These are phyloP conservation scores for Eilema caniola DNA, from an alignment of 2,888 invertebrate species.

Conservation along the genomic window DNA sequence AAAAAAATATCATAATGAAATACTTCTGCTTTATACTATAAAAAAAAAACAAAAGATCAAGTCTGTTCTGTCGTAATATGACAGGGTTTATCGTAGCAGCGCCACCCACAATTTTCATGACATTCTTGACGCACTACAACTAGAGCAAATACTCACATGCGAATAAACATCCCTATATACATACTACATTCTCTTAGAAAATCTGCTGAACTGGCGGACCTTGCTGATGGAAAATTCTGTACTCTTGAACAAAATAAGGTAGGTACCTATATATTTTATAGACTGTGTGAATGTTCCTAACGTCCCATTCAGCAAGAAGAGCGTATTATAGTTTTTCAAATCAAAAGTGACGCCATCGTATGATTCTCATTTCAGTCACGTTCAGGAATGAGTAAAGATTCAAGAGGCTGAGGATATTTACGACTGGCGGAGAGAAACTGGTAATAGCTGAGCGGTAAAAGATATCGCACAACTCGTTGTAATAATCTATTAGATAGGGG, in stretches of 20 bases:
- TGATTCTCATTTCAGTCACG: conserved; percentile 47
- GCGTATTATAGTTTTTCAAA: conserved; percentile 24
- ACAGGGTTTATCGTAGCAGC: no score
- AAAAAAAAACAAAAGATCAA: no score
- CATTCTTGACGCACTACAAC: no score
- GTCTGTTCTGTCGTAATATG: no score
- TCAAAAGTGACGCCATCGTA: conserved; percentile 40
- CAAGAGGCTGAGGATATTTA: conserved; percentile 47
- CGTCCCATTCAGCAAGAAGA: neutral
- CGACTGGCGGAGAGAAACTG: conserved; percentile 35
- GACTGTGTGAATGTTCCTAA: neutral
- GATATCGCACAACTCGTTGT: conserved; percentile 26
- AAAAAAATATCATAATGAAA: no score
- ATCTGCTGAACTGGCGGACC: no score
- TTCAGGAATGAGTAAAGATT: conserved; percentile 36
- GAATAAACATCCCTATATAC: no score
- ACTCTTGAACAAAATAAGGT: neutral
- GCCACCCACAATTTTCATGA: no score
- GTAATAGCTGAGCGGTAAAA: conserved; percentile 23
- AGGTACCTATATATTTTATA: neutral
- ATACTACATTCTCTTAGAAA: no score
- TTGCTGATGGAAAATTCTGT: neutral
- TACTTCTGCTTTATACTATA: no score
- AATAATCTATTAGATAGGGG: conserved; percentile 30
- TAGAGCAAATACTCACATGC: no score